Evolutionary conservation across 2,888 invertebrate genomes (phyloP), one percentile per base, ranked within the genome.

Genomic region (Synanthedon formicaeformis): DNA sequence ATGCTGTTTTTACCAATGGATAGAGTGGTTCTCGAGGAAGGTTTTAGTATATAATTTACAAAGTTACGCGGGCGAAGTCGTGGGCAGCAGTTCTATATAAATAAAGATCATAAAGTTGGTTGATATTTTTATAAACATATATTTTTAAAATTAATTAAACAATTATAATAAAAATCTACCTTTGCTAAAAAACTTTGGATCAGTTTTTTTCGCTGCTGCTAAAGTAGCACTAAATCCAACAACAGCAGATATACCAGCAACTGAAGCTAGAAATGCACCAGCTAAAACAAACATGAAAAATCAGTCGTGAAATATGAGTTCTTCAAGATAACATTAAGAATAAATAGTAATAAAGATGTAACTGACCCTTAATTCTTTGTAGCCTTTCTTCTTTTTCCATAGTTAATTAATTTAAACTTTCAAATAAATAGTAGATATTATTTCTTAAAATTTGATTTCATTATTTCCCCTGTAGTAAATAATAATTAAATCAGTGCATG

Each of bases 201-300:
- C 96, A 55, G 91, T 89, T 73, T 92, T 94, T 73, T 93, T 95
- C 0, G 93, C 93, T 53, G 92, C 89, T 13, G 93, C 90, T 50
- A 97, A 62, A 8, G 96, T 93, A 54, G 91, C 89, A 23, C 94
- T 91, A 76, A 97, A 97, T 5, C 97, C 96, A 63, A 92, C 88
- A 10, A 96, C 69, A 2, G 95, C 91, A 1, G 96, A 94, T 50
- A 94, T 85, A 6, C 96, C 95, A 52, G 94, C 91, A 11, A 95
- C 89, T 45, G 92, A 85, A 27, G 91, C 89, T 52, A 95, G 72
- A 75, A 95, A 95, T 56, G 92, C 78, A 51, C 90, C 91, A 68
- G 92, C 94, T 94, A 75, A 56, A 89, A 86, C 48, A 54, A 53
- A 54, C 8, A 10, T 34, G 34, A 34, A 34, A 34, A 6, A 34